These are phyloP conservation scores for Eclectus roratus DNA, from an alignment of 2,113 vertebrate genomes.

Conservation along the genomic window DNA sequence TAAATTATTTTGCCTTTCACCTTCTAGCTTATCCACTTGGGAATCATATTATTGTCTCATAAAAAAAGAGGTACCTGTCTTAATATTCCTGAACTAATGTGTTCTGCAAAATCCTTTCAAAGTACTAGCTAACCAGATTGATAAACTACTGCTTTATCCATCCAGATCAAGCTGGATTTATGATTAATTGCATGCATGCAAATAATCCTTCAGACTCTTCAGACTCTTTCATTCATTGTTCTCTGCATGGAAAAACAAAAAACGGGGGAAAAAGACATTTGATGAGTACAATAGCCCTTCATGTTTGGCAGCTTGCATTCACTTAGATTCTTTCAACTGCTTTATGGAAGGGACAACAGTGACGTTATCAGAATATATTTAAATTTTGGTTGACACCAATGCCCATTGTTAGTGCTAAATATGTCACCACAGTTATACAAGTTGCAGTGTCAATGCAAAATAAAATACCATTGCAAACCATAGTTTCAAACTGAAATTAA, in stretches of 20 bases:
- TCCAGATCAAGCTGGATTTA: constrained; percentile 28
- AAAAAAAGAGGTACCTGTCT: neutral
- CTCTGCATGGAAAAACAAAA: neutral
- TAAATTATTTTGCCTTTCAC: constrained; percentile 7
- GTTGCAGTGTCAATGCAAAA: neutral
- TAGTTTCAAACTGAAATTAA: neutral
- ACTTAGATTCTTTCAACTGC: neutral
- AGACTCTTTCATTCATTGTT: neutral
- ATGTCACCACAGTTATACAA: neutral
- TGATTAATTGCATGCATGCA: neutral
- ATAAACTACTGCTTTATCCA: neutral
- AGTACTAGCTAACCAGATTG: neutral
- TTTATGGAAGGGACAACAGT: neutral
- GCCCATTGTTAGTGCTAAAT: neutral
- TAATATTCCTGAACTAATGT: constrained; percentile 23
- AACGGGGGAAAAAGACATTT: neutral
- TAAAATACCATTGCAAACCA: neutral
- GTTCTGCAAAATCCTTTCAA: constrained; percentile 8
- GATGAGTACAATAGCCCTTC: neutral
- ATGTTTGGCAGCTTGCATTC: neutral
- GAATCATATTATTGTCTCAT: neutral
- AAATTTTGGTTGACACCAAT: neutral
- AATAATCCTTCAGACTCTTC: neutral
- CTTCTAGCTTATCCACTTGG: neutral
- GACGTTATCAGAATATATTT: neutral